phyloP scores from a whole-genome alignment of 2,113 vertebrate species.

The Acanthisitta chloris region DNA sequence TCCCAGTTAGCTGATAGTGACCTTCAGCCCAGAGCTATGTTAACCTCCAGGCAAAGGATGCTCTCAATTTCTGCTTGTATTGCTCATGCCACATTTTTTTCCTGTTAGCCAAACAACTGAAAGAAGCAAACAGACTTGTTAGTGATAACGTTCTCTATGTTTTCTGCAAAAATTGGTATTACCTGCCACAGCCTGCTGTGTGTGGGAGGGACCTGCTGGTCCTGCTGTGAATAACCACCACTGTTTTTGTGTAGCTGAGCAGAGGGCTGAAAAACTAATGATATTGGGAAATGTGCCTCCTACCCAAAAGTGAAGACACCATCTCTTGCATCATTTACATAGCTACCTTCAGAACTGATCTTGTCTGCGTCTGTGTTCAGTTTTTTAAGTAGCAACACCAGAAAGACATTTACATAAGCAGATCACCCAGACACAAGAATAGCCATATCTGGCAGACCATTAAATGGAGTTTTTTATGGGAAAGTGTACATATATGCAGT shows the following conservation, averaged over 20 bases:
- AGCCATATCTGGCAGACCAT: neutral
- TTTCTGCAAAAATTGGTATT: neutral
- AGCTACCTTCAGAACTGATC: neutral
- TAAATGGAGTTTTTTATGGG: neutral
- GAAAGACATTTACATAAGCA: neutral
- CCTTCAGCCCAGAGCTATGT: neutral
- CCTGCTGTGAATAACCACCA: conserved; percentile 9
- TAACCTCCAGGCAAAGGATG: neutral
- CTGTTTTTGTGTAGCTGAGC: neutral
- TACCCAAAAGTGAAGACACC: neutral
- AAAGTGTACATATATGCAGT: neutral
- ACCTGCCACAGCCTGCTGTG: neutral
- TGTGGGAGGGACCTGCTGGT: conserved; percentile 4
- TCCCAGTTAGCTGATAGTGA: neutral
- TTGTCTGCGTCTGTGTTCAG: neutral
- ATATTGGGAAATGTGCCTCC: neutral
- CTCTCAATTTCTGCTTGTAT: neutral
- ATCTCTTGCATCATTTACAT: neutral
- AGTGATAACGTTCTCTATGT: neutral
- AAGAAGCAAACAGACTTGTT: neutral
- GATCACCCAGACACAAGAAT: neutral
- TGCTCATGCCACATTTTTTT: neutral
- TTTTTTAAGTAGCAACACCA: neutral
- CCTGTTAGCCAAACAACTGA: neutral
- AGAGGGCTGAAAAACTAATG: neutral